Percentiles rank a stretch among this genome's conserved stretches.
Evolutionary conservation across 2,888 invertebrate genomes (phyloP).

Genomic region (Candidula unifasciata): DNA sequence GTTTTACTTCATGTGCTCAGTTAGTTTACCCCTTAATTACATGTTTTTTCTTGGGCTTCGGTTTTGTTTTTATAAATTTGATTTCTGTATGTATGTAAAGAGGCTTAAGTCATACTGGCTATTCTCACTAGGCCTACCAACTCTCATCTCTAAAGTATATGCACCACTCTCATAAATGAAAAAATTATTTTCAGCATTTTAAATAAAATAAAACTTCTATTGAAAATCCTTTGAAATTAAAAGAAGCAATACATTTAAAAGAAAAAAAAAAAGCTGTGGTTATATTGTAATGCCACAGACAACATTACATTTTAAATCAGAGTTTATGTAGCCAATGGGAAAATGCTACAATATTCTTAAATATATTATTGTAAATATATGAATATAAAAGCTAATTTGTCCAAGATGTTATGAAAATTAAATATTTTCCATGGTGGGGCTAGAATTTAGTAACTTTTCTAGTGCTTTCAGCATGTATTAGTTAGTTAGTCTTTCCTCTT

Average conservation of each 20-base stretch:
- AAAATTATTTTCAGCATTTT: not conserved
- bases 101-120: no score
- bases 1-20: no score
- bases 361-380: constrained; percentile 2
- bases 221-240: not conserved
- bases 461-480: not conserved
- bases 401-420: not conserved
- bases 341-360: not conserved
- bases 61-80: no score
- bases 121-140: no score
- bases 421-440: not conserved
- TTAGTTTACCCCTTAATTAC: no score
- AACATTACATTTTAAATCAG: not conserved
- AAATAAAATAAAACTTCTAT: not conserved
- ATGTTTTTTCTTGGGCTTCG: no score
- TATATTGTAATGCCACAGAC: not conserved
- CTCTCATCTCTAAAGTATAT: no score
- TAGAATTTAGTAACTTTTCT: not conserved
- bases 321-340: not conserved
- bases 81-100: no score
- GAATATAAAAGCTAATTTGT: not conserved
- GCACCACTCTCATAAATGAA: not conserved
- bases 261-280: constrained; percentile 6
- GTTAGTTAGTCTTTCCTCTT: no score
- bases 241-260: not conserved